Evolutionary conservation across 2,113 vertebrate genomes (phyloP), one percentile per base, ranked within the genome.

Genomic region (Ptilonorhynchus violaceus): DNA sequence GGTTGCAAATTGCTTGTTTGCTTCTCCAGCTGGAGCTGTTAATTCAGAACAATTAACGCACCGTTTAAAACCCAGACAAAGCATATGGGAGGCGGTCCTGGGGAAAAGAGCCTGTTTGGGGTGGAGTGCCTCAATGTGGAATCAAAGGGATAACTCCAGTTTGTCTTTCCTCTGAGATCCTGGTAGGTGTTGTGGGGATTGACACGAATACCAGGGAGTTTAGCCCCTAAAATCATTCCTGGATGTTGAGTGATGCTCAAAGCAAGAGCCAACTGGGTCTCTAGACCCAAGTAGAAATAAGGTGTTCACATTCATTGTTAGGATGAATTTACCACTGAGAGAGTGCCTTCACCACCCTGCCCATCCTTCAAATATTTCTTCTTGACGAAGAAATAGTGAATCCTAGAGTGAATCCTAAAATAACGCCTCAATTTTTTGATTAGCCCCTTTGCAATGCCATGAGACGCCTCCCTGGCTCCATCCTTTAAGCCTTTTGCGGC

Each of bases 1-100:
- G 90, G 97, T 73, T 98, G 93, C 95, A 97, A 97, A 97, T 55
- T 93, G 97, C 95, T 95, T 96, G 97, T 97, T 98, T 98, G 97
- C 94, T 98, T 87, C 97, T 97, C 97, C 97, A 98, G 98, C 97
- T 98, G 97, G 97, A 98, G 97, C 92, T 94, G 96, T 97, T 98
- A 97, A 95, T 97, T 98, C 96, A 97, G 96, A 98, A 97, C 98
- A 97, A 97, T 98, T 98, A 98, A 82, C 60, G 8, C 14, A 55
- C 94, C 64, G 52, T 95, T 98, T 96, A 88, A 96, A 97, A 77
- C 39, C 35, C 78, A 96, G 96, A 96, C 37, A 63, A 92, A 91
- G 73, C 97, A 77, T 93, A 92, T 95, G 97, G 37, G 97, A 73
- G 82, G 47, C 15, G 79, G 94, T 96, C 76, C 96, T 67, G n/a